Base-by-base conservation (phyloP, 1,140 invertebrate species). In the Cotesia typhae region DNA sequence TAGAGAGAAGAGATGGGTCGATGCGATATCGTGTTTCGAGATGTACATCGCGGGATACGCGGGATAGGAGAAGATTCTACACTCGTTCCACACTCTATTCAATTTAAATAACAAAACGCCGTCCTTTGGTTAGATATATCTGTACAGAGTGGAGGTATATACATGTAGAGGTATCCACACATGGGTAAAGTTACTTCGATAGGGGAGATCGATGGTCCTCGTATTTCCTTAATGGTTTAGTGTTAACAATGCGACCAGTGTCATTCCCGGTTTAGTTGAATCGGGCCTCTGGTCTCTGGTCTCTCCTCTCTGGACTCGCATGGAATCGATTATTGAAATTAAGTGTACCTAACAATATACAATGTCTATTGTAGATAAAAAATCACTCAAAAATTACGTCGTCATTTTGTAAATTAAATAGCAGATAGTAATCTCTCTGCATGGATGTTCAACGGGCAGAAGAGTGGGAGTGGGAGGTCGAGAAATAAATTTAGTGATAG, bases 71-170 rank as follows among this genome's bases (percentile, higher is more conserved):
- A 5, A 28, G 17, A 59, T 59, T 59, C 57, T 59, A 59, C 57
- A 59, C 20, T 59, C 57, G 57, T 59, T 20, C 14, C 53, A 59
- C 57, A 59, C 57, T 59, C 57, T 59, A 59, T 59, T 59, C 14
- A 59, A 59, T 59, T 59, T 59, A 59, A 59, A 59, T 59, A 59
- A 59, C 17, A 59, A 59, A 59, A 59, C 20, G 53, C 53, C 17
- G 57, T 59, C 41, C 41, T 47, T 47, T 10, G 41, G 6, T 9
- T 6, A 47, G 6, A 47, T 10, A 47, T 47, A 47, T 47, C 6
- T 7, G 10, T 6, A 47, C 4, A 41, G 0, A 41, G 28, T 28
- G 28, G 1, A 41, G 4, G 9, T 4, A 41, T 41, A 41, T 4
- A 41, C 5, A 41, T 41, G 4, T 47, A 1, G 6, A 47, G 6